Evolutionary conservation across 2,888 invertebrate genomes (phyloP).

Genomic region (Tetropium fuscum): DNA sequence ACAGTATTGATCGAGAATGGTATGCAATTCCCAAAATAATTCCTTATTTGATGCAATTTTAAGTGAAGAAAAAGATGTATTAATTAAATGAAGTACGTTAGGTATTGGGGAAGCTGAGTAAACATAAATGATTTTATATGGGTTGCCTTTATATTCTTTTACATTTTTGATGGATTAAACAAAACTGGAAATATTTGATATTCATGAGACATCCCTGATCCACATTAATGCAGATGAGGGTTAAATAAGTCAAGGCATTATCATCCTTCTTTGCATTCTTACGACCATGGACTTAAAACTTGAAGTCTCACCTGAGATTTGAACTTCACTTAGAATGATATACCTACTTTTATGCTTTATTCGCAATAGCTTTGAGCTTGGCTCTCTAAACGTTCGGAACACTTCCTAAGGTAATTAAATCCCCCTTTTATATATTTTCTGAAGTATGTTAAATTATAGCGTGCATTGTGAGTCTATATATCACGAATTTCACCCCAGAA

Average conservation of each 20-base stretch:
- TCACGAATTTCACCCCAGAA: no score
- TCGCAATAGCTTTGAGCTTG: slow-evolving; percentile 24
- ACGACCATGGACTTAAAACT: slow-evolving; percentile 16
- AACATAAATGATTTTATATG: no score
- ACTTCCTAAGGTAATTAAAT: slow-evolving; percentile 35
- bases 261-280: neutral
- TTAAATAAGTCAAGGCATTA: neutral
- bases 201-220: neutral
- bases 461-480: slow-evolving; percentile 6
- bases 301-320: slow-evolving; percentile 41
- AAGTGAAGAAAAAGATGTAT: no score
- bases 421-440: slow-evolving; percentile 23
- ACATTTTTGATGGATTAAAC: neutral
- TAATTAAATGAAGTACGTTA: no score
- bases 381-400: slow-evolving; percentile 23
- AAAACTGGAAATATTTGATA: no score
- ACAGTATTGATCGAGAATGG: no score
- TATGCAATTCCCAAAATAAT: no score
- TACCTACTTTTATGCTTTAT: slow-evolving; percentile 33
- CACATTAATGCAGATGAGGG: no score
- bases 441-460: neutral
- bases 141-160: neutral
- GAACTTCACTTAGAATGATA: slow-evolving; percentile 34
- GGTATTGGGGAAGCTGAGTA: no score
- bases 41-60: no score